Evolutionary conservation across 1,140 invertebrate genomes (phyloP).

Genomic region (Carcinoscorpius rotundicauda): DNA sequence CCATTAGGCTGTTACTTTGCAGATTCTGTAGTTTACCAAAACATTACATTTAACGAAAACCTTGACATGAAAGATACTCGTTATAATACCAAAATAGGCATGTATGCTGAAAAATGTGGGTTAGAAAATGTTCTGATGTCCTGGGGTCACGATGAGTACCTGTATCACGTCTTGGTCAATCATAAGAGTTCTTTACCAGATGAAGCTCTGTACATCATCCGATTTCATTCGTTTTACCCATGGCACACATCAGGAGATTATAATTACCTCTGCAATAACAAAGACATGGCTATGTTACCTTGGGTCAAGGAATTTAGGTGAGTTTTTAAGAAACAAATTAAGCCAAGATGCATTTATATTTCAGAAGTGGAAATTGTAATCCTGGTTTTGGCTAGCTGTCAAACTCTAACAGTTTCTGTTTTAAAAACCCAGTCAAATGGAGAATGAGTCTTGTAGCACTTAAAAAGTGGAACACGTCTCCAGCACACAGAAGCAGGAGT

Average conservation of each 20-base stretch:
- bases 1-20: conserved; percentile 80
- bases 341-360: no score
- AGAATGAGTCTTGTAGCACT: no score
- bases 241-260: conserved; percentile 83
- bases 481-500: no score
- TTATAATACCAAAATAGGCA: conserved; percentile 71
- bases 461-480: no score
- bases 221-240: conserved; percentile 89
- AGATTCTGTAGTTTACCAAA: conserved; percentile 51
- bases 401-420: no score
- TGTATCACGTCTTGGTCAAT: conserved; percentile 62
- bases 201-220: conserved; percentile 63
- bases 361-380: no score
- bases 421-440: no score
- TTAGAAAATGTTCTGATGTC: conserved; percentile 79
- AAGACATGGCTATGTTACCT: conserved; percentile 60
- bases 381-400: no score
- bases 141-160: conserved; percentile 95
- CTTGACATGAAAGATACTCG: conserved; percentile 46
- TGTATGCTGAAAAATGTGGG: conserved; percentile 80
- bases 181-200: conserved; percentile 71
- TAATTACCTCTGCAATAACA: conserved; percentile 54
- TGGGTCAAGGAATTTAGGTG: conserved; percentile 84
- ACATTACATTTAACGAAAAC: conserved; percentile 62
- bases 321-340: conserved; percentile 31